phyloP scores from a whole-genome alignment of 92 coral and sea anemone species.

The Hydrozoanthus gracilis region DNA sequence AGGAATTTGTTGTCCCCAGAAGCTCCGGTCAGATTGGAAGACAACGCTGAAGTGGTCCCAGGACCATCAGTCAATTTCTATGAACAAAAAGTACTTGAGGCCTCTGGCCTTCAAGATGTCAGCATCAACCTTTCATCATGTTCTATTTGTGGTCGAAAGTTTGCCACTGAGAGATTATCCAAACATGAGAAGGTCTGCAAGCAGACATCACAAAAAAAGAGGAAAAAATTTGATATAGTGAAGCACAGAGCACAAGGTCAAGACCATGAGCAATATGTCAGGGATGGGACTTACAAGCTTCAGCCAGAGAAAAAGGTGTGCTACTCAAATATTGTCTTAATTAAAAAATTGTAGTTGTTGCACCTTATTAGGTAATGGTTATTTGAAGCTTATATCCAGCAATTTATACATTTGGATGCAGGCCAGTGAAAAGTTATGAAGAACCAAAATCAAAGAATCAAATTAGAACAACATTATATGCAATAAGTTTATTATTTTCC shows the following conservation, averaged over 20 bases:
- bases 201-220: conserved; percentile 73
- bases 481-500: too few species aligned
- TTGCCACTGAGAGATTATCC: conserved; percentile 83
- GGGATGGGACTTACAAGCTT: conserved; percentile 65
- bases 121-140: conserved; percentile 70
- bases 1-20: conserved; percentile 36
- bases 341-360: neutral
- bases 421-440: too few species aligned
- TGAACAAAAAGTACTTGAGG: conserved; percentile 66
- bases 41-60: conserved; percentile 26
- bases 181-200: conserved; percentile 86
- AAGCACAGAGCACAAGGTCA: conserved; percentile 86
- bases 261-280: conserved; percentile 80
- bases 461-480: too few species aligned
- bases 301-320: conserved; percentile 75
- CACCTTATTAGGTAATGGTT: too few species aligned
- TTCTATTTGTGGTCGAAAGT: conserved; percentile 91
- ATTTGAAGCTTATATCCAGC: too few species aligned
- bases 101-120: conserved; percentile 47
- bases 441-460: too few species aligned
- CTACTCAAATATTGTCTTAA: neutral
- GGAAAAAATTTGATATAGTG: conserved; percentile 82
- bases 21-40: conserved; percentile 23
- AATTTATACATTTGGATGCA: too few species aligned
- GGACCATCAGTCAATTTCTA: conserved; percentile 55